Evolutionary conservation across 2,888 invertebrate genomes (phyloP).

Genomic region (Eilema griseolum): DNA sequence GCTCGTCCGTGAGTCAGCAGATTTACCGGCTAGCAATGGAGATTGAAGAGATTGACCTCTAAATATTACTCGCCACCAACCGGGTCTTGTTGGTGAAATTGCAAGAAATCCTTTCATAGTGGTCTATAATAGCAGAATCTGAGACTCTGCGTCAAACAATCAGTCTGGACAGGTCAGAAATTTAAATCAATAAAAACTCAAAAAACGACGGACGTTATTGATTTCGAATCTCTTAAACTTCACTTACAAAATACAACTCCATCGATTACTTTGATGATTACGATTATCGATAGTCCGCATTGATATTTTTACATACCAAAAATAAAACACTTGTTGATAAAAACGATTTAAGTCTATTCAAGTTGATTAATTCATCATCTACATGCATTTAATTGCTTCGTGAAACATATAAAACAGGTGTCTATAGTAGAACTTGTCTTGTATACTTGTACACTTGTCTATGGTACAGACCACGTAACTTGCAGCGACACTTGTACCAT

Average conservation of each 20-base stretch:
- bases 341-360: neutral
- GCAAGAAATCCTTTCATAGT: no score
- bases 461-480: slow-evolving; percentile 31
- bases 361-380: slow-evolving; percentile 27
- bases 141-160: no score
- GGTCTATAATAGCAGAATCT: no score
- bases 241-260: neutral
- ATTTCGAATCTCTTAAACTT: no score
- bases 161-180: no score
- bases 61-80: no score
- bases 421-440: slow-evolving; percentile 11
- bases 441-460: slow-evolving; percentile 16
- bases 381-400: slow-evolving; percentile 36
- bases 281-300: neutral
- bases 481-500: slow-evolving; percentile 55
- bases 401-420: slow-evolving; percentile 44
- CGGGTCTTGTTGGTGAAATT: no score
- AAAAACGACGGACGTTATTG: no score
- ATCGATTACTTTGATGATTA: neutral
- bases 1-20: no score
- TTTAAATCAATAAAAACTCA: no score
- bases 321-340: slow-evolving; percentile 6
- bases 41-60: no score
- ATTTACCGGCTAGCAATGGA: no score
- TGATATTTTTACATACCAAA: neutral